Base-by-base conservation (phyloP, 2,113 vertebrate genomes). In the Xyliphius kryptos region DNA sequence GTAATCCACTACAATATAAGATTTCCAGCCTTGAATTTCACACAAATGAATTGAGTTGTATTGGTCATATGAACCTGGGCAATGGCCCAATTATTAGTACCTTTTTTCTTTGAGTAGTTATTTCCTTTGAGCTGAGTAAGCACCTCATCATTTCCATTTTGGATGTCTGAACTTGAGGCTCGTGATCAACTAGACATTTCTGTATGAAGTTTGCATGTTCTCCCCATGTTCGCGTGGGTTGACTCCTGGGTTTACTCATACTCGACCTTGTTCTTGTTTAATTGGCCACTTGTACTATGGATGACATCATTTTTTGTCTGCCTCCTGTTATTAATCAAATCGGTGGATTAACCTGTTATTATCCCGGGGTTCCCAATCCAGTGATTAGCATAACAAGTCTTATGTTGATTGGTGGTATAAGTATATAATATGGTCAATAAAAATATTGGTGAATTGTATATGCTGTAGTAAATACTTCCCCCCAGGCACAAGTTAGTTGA, bases 1-100 rank as follows among this genome's bases (percentile, higher is more conserved):
- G 55, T 57, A 57, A 44, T 57, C 38, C 13, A 57, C 13, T 21
- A 58, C 40, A 58, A 58, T 58, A 58, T 58, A 20, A 58, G 40
- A 58, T 58, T 58, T 58, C 56, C 56, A 22, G 40, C 56, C 56
- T 14, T 44, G 4, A 57, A 43, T 43, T 57, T 57, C 14, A 2
- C 56, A 41, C 17, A 44, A 14, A 44, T 57, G 20, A 37, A 21
- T 57, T 57, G 11, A 13, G 5, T 14, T 32, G 10, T 48, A 17
- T 58, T 58, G 5, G 9, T 44, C 19, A 58, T 58, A n/a, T 19
- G 22, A 13, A 19, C 14, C 20, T 58, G 40, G 40, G 56, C 56
- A 58, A 58, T 58, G 20, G 20, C 40, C 56, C 56, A 44, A 58
- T 58, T 58, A 58, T 44, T 14, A 15, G 13, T 26, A n/a, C 20